A percentile compares a stretch with the other conserved stretches of the same genome.
phyloP scores from a whole-genome alignment of 2,797 vertebrate species.

The Antennarius maculatus region DNA sequence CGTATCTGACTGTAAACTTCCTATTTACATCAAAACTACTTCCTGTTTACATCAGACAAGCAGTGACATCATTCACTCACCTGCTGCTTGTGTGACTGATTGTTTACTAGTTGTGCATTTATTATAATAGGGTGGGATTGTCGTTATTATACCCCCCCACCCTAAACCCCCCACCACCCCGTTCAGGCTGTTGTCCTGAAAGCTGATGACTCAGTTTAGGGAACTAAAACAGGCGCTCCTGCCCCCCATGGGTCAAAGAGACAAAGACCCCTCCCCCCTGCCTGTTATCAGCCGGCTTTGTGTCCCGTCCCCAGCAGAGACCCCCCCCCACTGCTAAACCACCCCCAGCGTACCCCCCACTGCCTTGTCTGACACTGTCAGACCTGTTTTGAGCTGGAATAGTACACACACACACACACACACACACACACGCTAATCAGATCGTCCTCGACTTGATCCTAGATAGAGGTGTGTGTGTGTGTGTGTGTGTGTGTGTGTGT shows the following conservation, averaged over 20 bases:
- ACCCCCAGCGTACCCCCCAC: constrained; percentile 23
- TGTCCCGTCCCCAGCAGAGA: constrained; percentile 69
- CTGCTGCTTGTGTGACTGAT: too few relatives aligned
- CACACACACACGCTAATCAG: constrained; percentile 64
- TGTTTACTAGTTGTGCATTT: too few relatives aligned
- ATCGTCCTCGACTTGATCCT: constrained; percentile 63
- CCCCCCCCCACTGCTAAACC: constrained; percentile 58
- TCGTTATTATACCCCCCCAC: too few relatives aligned
- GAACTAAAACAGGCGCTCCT: constrained; percentile 52
- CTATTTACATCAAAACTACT: too few relatives aligned
- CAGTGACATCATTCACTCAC: too few relatives aligned
- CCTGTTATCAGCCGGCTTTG: constrained; percentile 73
- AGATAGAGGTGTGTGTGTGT: constrained; percentile 20
- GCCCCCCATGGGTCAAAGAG: constrained; percentile 45
- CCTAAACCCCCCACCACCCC: too few relatives aligned
- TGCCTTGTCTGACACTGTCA: constrained; percentile 63
- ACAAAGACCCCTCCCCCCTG: constrained; percentile 60
- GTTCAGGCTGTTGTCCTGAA: constrained; percentile 36
- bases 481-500: constrained; percentile 3
- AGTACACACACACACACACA: constrained; percentile 31
- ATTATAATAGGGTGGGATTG: too few relatives aligned
- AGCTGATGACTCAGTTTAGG: constrained; percentile 61
- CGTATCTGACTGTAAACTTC: too few relatives aligned
- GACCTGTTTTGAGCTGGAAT: constrained; percentile 44
- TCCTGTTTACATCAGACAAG: too few relatives aligned